Conservation (phyloP, 2,113 vertebrate species). For the Podocnemis expansa region DNA sequence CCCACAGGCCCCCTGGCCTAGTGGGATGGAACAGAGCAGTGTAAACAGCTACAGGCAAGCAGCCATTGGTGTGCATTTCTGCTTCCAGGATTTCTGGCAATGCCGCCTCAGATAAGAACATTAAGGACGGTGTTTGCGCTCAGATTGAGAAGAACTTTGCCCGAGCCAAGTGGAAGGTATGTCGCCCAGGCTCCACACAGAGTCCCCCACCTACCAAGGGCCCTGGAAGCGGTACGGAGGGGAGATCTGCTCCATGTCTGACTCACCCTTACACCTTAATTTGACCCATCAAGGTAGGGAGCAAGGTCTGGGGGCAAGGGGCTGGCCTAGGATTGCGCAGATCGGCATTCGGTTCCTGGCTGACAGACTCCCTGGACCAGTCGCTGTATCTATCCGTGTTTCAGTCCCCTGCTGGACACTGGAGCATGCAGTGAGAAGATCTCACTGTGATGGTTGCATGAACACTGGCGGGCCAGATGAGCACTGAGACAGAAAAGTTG, state of each 20-base stretch:
- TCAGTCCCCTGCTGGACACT: neutral
- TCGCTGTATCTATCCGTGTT: neutral
- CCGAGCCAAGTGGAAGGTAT: conserved; percentile 98
- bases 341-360: neutral
- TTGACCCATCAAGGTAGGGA: neutral
- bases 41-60: neutral
- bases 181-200: neutral
- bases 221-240: neutral
- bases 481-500: neutral
- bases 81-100: conserved; percentile 93
- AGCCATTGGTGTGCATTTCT: neutral
- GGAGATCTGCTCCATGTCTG: neutral
- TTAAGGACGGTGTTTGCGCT: conserved; percentile 96
- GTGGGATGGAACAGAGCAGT: neutral
- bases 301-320: neutral
- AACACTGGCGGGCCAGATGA: neutral
- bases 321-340: neutral
- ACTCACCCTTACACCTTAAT: neutral
- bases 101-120: conserved; percentile 97
- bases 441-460: neutral
- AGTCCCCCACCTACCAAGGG: neutral
- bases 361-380: neutral
- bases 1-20: neutral
- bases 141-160: conserved; percentile 99
- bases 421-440: neutral